Base-by-base conservation (phyloP, 2,113 vertebrate genomes). In the Notarius lentiginosus region DNA sequence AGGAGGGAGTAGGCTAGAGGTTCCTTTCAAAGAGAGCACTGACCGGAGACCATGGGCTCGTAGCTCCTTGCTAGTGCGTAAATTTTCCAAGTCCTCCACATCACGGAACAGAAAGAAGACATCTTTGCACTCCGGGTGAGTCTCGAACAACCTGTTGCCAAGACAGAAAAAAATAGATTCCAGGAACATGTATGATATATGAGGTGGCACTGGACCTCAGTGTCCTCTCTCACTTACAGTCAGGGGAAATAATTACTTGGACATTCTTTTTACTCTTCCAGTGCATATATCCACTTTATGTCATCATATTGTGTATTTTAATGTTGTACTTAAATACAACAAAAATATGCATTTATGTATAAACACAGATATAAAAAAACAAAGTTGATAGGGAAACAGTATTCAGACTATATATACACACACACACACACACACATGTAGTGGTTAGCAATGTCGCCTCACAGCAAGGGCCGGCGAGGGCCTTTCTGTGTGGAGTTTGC, bases 31-130 rank as follows among this genome's bases (percentile, higher is more conserved):
- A 27, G 17, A 20, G 55, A 58, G n/a, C 5, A 92, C 94, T 92
- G 73, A 96, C 95, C 95, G 91, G 12, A 96, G 90, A 2, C 95
- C 95, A 10, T 96, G 95, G 0, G 94, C 94, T 27, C 95, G 91
- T 17, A 96, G 93, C 86, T 96, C 95, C 5, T 93, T 92, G 91
- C 91, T 96, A 87, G 92, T 95, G 84, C 93, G 85, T 84, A 96
- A 70, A 85, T 90, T 93, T 91, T 95, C 94, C 91, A 95, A 91
- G 89, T 96, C 95, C 93, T 95, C 90, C 91, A 96, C 95, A 11
- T 95, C 94, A 88, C 95, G 92, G 88, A 96, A 96, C 77, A 96
- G 92, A 92, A 96, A 96, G 93, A 96, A 96, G 79, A 95, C 95
- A 7, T 96, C 95, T 88, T 96, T 96, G 92, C 95, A 96, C 90